Percentiles rank a stretch among this genome's conserved stretches.
phyloP scores from a whole-genome alignment of 2,113 vertebrate species.

The Saccopteryx bilineata region DNA sequence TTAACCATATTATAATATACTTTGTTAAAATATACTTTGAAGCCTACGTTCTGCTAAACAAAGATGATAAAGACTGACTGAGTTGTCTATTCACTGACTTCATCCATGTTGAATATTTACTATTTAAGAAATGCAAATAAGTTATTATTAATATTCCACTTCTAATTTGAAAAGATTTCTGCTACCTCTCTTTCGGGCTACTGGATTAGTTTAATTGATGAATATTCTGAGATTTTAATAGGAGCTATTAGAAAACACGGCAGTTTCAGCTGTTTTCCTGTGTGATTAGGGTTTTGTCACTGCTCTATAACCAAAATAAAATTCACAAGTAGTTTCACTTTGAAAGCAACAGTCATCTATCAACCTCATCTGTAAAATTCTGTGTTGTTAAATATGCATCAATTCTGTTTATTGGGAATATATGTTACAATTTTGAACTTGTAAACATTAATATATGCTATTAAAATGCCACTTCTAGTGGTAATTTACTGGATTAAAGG shows the following conservation, averaged over 20 bases:
- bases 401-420: not conserved
- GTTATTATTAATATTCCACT: slow-evolving; percentile 5
- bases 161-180: not conserved
- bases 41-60: not conserved
- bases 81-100: slow-evolving; percentile 28
- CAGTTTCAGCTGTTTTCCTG: not conserved
- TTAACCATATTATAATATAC: not conserved
- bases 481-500: not conserved
- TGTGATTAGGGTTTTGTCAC: not conserved
- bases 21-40: not conserved
- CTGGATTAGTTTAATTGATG: slow-evolving; percentile 6
- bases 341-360: not conserved
- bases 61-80: not conserved
- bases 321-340: not conserved
- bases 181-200: not conserved
- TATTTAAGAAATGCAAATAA: slow-evolving; percentile 22
- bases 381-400: not conserved
- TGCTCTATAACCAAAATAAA: not conserved
- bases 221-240: not conserved
- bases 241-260: not conserved
- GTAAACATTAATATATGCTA: not conserved
- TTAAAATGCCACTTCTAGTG: not conserved
- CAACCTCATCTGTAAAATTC: not conserved
- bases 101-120: not conserved
- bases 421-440: slow-evolving; percentile 17